A percentile compares a stretch with the other conserved stretches of the same genome.
phyloP scores from a whole-genome alignment of 2,888 invertebrate species.

The Drosophila suboccidentalis region DNA sequence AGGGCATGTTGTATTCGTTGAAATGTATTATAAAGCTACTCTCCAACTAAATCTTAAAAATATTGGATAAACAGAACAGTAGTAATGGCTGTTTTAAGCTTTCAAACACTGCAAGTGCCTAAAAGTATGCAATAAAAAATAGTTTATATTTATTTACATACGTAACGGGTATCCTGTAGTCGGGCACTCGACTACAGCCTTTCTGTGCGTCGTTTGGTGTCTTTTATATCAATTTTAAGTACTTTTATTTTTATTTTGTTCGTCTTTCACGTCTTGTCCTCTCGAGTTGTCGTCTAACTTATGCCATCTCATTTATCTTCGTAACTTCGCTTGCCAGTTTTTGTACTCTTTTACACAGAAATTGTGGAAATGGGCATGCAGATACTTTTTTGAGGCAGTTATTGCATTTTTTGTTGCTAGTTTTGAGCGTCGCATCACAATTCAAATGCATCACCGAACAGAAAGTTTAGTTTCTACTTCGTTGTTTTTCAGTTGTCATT shows the following conservation, averaged over 20 bases:
- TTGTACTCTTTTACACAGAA: too few species aligned
- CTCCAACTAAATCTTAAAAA: too few species aligned
- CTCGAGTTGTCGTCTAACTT: conserved; percentile 79
- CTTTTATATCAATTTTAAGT: conserved; percentile 70
- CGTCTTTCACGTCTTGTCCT: conserved; percentile 56
- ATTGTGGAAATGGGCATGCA: background rate
- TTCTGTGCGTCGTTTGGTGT: conserved; percentile 42
- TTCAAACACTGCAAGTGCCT: too few species aligned
- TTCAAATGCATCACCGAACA: conserved; percentile 50
- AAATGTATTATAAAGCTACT: too few species aligned
- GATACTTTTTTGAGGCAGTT: conserved; percentile 45
- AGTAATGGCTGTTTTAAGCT: too few species aligned
- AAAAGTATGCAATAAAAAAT: too few species aligned
- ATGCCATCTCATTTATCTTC: conserved; percentile 82
- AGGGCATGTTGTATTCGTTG: too few species aligned
- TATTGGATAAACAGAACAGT: too few species aligned
- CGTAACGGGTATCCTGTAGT: too few species aligned
- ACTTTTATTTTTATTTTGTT: conserved; percentile 40
- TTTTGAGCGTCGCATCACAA: conserved; percentile 86
- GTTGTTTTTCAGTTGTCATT: background rate
- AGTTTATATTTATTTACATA: too few species aligned
- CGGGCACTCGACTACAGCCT: background rate
- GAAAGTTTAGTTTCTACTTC: background rate
- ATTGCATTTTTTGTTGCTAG: conserved; percentile 66
- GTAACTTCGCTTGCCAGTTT: conserved; percentile 61